Base-by-base conservation (phyloP, 1,140 invertebrate genomes). In the Arctopsyche grandis region DNA sequence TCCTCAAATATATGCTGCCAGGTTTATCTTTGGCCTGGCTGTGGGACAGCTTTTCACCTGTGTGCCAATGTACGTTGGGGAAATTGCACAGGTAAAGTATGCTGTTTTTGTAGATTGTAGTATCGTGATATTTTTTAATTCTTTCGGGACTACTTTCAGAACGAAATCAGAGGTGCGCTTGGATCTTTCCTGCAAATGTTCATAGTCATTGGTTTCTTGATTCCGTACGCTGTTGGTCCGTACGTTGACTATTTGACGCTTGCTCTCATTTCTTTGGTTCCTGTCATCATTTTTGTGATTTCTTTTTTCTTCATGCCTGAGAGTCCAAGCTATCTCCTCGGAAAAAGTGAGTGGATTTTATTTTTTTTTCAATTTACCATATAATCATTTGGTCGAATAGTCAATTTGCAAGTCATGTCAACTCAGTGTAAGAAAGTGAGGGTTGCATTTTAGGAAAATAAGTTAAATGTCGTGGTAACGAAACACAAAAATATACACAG, bases 31-130 rank as follows among this genome's bases (percentile, higher is more conserved):
- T 84, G 96, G 96, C n/a, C 84, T 96, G 9, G 91, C 90, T 5
- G 89, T 93, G 0, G 94, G 95, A 0, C 90, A 93, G 82, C 88
- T 93, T 0, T 95, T 94, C 85, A 93, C 95, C 0, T 90, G 92
- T 16, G 89, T 93, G 1, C 95, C 95, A 0, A 94, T 97, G 90
- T 98, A 97, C 85, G 91, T 95, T 78, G 94, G 95, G 24, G 96
- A 97, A 88, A 96, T 96, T 58, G 93, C 95, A 1, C 94, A 95
- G 83, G 92, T 92, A 84, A 88, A 7, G 29, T 38, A 7, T 38
- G 29, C 29, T 7, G n/a, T n/a, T 38, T 7, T 38, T n/a, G n/a
- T n/a, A n/a, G n/a, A n/a, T 38, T 38, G 29, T 7, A n/a, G n/a
- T 38, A 38, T 4, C 7, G 29, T 38, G 29, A 4, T 38, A 4